A percentile compares a stretch with the other conserved stretches of the same genome.
Evolutionary conservation across 1,140 invertebrate species (phyloP).

Genomic region (Bradynema listronoti): DNA sequence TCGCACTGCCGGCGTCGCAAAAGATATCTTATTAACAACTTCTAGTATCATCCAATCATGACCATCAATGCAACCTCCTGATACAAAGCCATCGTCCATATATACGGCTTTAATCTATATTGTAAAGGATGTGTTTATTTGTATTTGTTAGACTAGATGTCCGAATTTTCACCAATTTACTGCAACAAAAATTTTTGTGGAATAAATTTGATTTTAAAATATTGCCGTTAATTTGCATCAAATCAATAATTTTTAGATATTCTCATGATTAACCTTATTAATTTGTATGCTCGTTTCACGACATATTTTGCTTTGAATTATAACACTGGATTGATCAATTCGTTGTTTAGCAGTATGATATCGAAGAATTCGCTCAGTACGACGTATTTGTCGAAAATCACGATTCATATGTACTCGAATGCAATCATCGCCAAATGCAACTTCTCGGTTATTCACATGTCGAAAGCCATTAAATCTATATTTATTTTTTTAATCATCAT

Average conservation of each 20-base stretch:
- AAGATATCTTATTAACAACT: neutral
- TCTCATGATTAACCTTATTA: neutral
- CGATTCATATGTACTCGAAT: slow-evolving; percentile 2
- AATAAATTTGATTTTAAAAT: too few species aligned
- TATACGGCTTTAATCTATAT: slow-evolving; percentile 23
- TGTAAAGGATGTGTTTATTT: too few species aligned
- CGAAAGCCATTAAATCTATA: slow-evolving; percentile 22
- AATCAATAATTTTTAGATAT: neutral
- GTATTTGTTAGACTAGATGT: too few species aligned
- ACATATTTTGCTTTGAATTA: slow-evolving; percentile 1
- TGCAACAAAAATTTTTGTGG: too few species aligned
- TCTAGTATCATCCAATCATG: slow-evolving; percentile 18
- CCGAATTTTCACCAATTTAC: too few species aligned
- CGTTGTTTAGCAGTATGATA: too few species aligned
- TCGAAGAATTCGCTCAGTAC: too few species aligned
- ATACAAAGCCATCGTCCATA: slow-evolving; percentile 26
- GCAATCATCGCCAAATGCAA: slow-evolving; percentile 26
- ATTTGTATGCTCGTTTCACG: neutral
- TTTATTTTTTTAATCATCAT: neutral
- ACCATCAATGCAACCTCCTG: slow-evolving; percentile 22
- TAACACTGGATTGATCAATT: slow-evolving; percentile 8
- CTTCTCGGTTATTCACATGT: slow-evolving; percentile 1
- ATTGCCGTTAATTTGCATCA: too few species aligned
- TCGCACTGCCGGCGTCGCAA: slow-evolving; percentile 10
- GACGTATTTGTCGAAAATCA: too few species aligned